Evolutionary conservation across 2,888 invertebrate genomes (phyloP).

Genomic region (Tyria jacobaeae): DNA sequence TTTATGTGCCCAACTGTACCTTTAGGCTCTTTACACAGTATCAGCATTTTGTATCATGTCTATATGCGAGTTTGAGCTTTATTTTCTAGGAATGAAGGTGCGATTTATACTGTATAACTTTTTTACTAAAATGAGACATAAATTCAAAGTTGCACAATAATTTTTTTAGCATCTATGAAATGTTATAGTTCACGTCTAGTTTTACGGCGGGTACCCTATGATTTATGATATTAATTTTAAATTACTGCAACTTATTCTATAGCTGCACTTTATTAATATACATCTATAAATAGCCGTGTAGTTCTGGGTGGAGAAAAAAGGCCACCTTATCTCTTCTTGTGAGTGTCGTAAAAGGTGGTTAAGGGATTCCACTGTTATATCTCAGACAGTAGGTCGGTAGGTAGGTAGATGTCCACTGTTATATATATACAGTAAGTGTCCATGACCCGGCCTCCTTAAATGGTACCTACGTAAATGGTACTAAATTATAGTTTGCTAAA

Average conservation of each 20-base stretch:
- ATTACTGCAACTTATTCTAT: not conserved
- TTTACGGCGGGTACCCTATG: not conserved
- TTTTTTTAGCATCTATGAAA: slow-evolving; percentile 23
- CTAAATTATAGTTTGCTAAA: too few relatives aligned
- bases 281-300: not conserved
- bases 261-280: not conserved
- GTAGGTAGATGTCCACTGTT: too few relatives aligned
- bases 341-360: too few relatives aligned
- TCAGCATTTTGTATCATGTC: slow-evolving; percentile 24
- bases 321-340: too few relatives aligned
- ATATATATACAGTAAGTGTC: too few relatives aligned
- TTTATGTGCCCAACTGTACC: slow-evolving; percentile 77
- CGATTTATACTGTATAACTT: not conserved
- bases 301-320: not conserved
- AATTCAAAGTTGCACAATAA: slow-evolving; percentile 23
- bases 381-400: too few relatives aligned
- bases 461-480: too few relatives aligned
- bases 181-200: slow-evolving; percentile 5
- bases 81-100: not conserved
- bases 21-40: slow-evolving; percentile 58
- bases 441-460: too few relatives aligned
- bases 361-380: too few relatives aligned
- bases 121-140: slow-evolving; percentile 29
- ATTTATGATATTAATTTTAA: slow-evolving; percentile 4
- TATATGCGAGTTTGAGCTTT: slow-evolving; percentile 20